Evolutionary conservation across 1,140 invertebrate genomes (phyloP), one percentile per base, ranked within the genome.

Genomic region (Ptiloglossa arizonensis): DNA sequence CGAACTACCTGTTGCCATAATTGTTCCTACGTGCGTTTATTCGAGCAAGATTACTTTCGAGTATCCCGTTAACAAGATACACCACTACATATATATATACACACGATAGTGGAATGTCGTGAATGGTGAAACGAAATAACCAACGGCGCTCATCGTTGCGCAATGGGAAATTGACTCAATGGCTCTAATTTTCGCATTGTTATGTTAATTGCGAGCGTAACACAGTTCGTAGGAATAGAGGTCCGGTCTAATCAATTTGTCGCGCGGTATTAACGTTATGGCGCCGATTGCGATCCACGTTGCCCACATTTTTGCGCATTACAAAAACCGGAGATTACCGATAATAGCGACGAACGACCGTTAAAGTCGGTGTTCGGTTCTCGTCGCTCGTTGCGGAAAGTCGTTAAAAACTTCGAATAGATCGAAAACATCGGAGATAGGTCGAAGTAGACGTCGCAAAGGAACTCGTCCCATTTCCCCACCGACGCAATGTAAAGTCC

Each of bases 141-240:
- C 29, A n/a, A 35, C 50, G 52, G 57, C 11, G 50, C 56, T 73
- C 52, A 15, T 38, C 15, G 38, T 85, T 81, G 56, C 67, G 70
- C 74, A 85, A 85, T 81, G 57, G 29, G 32, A 73, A 85, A 81
- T 77, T 67, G 50, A 52, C 79, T 79, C 38, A 79, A 81, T 85
- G 57, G 13, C 35, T 68, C 83, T 85, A 81, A 81, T 85, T 81
- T 78, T 85, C 79, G 29, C 79, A 11, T 80, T 75, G 74, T 84
- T 85, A 85, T 85, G 82, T 81, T 85, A 85, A 85, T 81, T 79
- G 69, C 32, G n/a, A 35, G 22, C 44, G 48, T 68, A 74, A 60
- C 46, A 67, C 73, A 60, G 24, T 48, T 76, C 54, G 50, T 56
- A 54, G 44, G 46, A 5, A 44, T 22, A 59, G 46, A 35, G 27